These are phyloP conservation scores for Hoplodrina ambigua DNA, from an alignment of 2,888 invertebrate genomes.

Conservation along the genomic window DNA sequence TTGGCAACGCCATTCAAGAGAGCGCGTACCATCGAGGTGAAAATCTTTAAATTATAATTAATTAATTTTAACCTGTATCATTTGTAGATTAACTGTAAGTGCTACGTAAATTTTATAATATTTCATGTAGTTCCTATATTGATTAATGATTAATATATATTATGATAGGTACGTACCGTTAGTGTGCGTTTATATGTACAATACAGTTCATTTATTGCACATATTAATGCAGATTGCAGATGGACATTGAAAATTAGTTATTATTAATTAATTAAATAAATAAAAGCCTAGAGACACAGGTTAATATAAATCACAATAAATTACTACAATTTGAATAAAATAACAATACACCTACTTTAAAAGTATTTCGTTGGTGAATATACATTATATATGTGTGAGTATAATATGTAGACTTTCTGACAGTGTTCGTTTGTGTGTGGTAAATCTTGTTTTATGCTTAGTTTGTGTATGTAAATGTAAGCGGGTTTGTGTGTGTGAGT, in stretches of 20 bases:
- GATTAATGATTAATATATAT: neutral
- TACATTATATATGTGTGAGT: constrained; percentile 73
- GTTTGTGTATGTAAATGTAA: constrained; percentile 67
- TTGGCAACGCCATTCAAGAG: constrained; percentile 87
- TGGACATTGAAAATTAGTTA: constrained; percentile 29
- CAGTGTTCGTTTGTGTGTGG: constrained; percentile 68
- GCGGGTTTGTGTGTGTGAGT: constrained; percentile 70
- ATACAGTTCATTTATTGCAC: constrained; percentile 15
- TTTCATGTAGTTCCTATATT: constrained; percentile 1
- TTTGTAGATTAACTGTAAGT: neutral
- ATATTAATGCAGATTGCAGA: constrained; percentile 20
- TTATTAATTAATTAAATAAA: constrained; percentile 57
- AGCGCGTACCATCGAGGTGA: constrained; percentile 76
- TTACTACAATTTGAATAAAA: constrained; percentile 69
- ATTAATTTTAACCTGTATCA: constrained; percentile 3
- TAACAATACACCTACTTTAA: constrained; percentile 68
- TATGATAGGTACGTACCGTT: neutral
- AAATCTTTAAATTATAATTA: constrained; percentile 57
- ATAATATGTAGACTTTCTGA: constrained; percentile 63
- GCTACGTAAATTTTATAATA: neutral
- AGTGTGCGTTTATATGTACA: neutral
- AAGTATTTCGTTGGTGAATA: constrained; percentile 71
- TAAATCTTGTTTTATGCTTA: constrained; percentile 78
- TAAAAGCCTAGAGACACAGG: constrained; percentile 48
- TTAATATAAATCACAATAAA: constrained; percentile 68